Percentiles rank a stretch among this genome's conserved stretches.
Evolutionary conservation across 1,140 invertebrate species (phyloP).

Genomic region (Physella acuta): DNA sequence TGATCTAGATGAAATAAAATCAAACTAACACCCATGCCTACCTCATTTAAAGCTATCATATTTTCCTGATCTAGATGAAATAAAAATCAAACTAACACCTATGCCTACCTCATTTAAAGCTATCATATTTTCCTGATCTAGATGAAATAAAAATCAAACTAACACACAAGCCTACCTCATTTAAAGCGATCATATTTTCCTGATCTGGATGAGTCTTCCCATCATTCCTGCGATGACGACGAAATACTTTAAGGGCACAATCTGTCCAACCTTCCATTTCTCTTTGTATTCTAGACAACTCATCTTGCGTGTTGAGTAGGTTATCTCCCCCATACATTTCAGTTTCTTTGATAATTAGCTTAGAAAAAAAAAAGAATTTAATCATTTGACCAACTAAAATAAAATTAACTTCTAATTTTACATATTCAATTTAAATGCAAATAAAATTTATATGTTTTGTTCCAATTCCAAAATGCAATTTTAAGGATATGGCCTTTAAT

Average conservation of each 20-base stretch:
- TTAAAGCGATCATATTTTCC: slow-evolving; percentile 46
- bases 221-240: slow-evolving; percentile 45
- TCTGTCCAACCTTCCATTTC: slow-evolving; percentile 58
- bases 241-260: slow-evolving; percentile 51
- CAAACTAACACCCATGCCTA: too few relatives aligned
- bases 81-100: too few relatives aligned
- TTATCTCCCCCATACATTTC: slow-evolving; percentile 56
- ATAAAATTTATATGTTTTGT: too few relatives aligned
- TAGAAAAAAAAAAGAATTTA: not conserved
- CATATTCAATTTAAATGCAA: too few relatives aligned
- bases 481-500: too few relatives aligned
- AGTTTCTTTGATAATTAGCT: slow-evolving; percentile 46
- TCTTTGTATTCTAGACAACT: slow-evolving; percentile 42
- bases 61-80: too few relatives aligned
- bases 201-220: slow-evolving; percentile 47
- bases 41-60: too few relatives aligned
- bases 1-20: too few relatives aligned
- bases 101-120: too few relatives aligned
- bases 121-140: too few relatives aligned
- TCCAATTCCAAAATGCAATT: too few relatives aligned
- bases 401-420: not conserved
- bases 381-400: slow-evolving; percentile 1
- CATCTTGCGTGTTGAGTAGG: slow-evolving; percentile 50
- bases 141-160: too few relatives aligned
- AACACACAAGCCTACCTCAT: slow-evolving; percentile 52